Base-by-base conservation (phyloP, 1,140 invertebrate species). In the Metopolophium dirhodum region DNA sequence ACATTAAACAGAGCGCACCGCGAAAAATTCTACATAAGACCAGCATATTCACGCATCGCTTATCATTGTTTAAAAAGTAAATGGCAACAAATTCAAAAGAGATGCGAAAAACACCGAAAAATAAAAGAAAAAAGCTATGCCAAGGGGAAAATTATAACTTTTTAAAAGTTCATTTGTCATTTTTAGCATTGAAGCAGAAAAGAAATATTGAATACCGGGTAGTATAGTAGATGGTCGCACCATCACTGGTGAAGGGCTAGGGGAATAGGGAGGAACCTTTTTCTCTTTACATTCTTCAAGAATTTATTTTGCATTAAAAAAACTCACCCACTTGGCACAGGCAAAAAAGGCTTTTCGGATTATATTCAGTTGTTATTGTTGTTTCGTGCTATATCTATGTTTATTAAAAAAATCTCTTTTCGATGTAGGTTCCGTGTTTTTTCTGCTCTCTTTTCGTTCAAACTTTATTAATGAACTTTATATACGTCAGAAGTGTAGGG, bases 101-200 rank as follows among this genome's bases (percentile, higher is more conserved):
- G 45, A 57, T 77, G 61, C 61, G 61, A 85, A 23, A 47, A 92
- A 92, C 18, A 26, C 51, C 3, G 47, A 51, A 49, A 83, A 54
- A 82, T 35, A 83, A 83, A 82, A 37, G 1, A 47, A 91, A 77
- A 89, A 91, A 68, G 22, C 91, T 14, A 37, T 83, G 68, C 91
- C 91, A 51, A 92, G 90, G 41, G 91, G 91, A 85, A 92, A 92
- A 92, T 82, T 51, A 49, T 92, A 92, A 92, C 91, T 92, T 82
- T 92, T 92, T 82, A 92, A 92, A 92, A 92, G 91, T 92, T 92
- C 91, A 92, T 92, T 92, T 92, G 91, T 92, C 91, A 92, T 92
- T 92, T 91, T 92, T 92, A 92, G 77, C 77, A 92, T 92, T 92
- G 91, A 82, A 82, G 91, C 61, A 83, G 91, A 83, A 83, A 83